phyloP scores from a whole-genome alignment of 2,113 vertebrate species.

The Oncorhynchus nerka region DNA sequence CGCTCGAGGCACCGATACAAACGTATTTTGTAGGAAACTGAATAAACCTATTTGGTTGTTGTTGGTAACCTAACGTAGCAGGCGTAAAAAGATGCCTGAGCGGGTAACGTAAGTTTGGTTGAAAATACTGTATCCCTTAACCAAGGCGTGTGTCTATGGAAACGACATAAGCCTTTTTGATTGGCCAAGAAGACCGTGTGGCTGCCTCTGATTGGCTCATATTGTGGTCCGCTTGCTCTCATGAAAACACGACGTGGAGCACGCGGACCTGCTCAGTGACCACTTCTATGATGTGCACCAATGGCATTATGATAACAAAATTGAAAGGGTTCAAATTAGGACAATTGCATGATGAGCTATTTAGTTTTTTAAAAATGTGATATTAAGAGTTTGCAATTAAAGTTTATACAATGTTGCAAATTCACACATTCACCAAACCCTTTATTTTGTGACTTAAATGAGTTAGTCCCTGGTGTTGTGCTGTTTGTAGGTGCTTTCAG shows the following conservation, averaged over 20 bases:
- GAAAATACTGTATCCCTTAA: no score
- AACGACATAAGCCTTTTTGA: conserved; percentile 48
- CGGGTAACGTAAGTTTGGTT: no score
- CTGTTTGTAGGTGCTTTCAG: conserved; percentile 85
- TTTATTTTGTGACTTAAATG: background rate
- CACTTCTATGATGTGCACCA: background rate
- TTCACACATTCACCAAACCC: no score
- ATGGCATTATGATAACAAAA: no score
- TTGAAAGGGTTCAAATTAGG: no score
- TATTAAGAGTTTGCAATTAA: no score
- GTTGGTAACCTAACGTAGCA: conserved; percentile 17
- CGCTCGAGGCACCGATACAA: background rate
- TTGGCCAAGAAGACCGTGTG: conserved; percentile 73
- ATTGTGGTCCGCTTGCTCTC: background rate
- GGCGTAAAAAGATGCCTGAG: no score
- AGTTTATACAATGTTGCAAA: no score
- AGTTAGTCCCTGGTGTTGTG: background rate
- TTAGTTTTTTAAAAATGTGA: no score
- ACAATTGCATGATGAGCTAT: no score
- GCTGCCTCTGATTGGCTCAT: conserved; percentile 72
- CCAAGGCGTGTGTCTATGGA: conserved; percentile 22
- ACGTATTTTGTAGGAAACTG: conserved; percentile 29
- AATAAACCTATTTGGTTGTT: conserved; percentile 43
- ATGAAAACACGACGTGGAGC: conserved; percentile 48
- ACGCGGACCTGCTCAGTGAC: background rate